A percentile compares a stretch with the other conserved stretches of the same genome.
Evolutionary conservation across 2,797 vertebrate species (phyloP).

Genomic region (Eulemur rubriventer): DNA sequence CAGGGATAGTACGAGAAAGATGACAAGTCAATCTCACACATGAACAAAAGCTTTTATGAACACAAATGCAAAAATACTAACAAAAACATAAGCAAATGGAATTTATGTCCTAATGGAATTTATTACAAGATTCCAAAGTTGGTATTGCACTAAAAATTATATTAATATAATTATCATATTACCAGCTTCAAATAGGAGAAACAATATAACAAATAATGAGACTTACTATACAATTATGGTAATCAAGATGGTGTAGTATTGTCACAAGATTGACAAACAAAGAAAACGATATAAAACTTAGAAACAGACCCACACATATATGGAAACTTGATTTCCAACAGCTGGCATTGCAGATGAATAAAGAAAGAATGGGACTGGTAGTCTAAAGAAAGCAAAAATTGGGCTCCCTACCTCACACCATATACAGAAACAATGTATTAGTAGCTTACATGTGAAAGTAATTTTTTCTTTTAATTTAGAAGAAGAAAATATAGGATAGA

Average conservation of each 20-base stretch:
- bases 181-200: not conserved
- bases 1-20: rapidly evolving
- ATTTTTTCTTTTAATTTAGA: not conserved
- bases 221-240: rapidly evolving
- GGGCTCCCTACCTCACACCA: not conserved
- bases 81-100: not conserved
- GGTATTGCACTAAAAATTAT: not conserved
- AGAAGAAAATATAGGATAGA: not conserved
- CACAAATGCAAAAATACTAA: not conserved
- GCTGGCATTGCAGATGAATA: not conserved
- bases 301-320: not conserved
- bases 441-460: not conserved
- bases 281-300: rapidly evolving
- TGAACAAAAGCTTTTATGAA: not conserved
- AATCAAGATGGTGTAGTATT: rapidly evolving
- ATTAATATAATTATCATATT: not conserved
- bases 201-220: not conserved
- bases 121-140: not conserved
- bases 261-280: no score
- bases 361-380: not conserved
- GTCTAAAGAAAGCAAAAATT: not conserved
- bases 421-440: not conserved
- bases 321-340: not conserved
- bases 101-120: not conserved
- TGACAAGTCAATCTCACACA: no score